Evolutionary conservation across 2,797 vertebrate genomes (phyloP).

Genomic region (Dicrostonyx torquatus): DNA sequence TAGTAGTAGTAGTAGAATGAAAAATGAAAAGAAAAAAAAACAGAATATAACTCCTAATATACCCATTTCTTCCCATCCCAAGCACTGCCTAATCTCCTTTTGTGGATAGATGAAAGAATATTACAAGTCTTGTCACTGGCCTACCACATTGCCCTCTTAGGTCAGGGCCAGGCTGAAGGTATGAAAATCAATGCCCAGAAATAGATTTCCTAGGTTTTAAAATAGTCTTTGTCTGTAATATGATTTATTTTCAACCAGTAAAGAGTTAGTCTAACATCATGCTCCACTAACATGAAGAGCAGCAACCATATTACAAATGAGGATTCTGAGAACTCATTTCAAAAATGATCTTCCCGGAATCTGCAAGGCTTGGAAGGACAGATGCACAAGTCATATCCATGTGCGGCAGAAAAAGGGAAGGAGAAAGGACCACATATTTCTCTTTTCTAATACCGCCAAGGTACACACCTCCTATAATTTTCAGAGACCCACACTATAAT

Average conservation of each 20-base stretch:
- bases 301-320: not conserved
- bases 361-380: conserved; percentile 6
- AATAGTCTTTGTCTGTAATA: conserved; percentile 45
- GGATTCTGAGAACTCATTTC: conserved; percentile 58
- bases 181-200: conserved; percentile 56
- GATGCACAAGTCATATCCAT: not conserved
- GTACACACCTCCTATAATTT: conserved; percentile 76
- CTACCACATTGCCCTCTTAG: not conserved
- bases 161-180: not conserved
- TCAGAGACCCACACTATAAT: conserved; percentile 76
- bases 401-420: conserved; percentile 25
- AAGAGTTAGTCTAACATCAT: conserved; percentile 14
- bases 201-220: conserved; percentile 55
- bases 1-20: conserved; percentile 49
- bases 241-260: conserved; percentile 62
- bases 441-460: conserved; percentile 75
- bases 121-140: conserved; percentile 43
- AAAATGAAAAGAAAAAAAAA: conserved; percentile 58
- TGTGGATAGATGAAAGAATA: conserved; percentile 46
- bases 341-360: conserved; percentile 57
- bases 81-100: conserved; percentile 52
- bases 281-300: not conserved
- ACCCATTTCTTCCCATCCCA: conserved; percentile 43
- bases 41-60: conserved; percentile 40
- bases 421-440: conserved; percentile 30